Evolutionary conservation across 2,888 invertebrate genomes (phyloP).

Genomic region (Cheilosia variabilis): DNA sequence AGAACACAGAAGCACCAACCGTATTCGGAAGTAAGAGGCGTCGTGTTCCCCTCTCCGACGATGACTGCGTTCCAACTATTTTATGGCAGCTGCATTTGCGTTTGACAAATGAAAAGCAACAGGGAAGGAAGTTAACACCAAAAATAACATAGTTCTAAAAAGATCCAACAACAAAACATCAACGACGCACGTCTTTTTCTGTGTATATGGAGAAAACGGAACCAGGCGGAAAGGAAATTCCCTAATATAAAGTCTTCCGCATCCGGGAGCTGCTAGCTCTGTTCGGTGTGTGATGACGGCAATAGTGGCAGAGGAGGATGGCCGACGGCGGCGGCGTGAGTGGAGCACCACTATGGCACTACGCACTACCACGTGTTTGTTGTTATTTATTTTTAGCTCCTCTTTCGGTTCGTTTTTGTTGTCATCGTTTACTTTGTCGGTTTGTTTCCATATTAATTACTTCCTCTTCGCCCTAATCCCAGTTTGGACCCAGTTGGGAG

Average conservation of each 20-base stretch:
- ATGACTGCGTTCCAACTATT: slow-evolving; percentile 18
- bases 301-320: background rate
- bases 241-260: slow-evolving; percentile 78
- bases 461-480: slow-evolving; percentile 61
- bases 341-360: background rate
- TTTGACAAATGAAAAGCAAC: slow-evolving; percentile 46
- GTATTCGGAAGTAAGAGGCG: slow-evolving; percentile 61
- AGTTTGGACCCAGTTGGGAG: slow-evolving; percentile 16
- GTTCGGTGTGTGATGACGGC: slow-evolving; percentile 32
- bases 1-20: slow-evolving; percentile 19
- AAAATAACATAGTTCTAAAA: slow-evolving; percentile 63
- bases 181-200: background rate
- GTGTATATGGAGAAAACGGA: slow-evolving; percentile 59
- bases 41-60: slow-evolving; percentile 32
- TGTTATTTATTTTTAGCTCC: slow-evolving; percentile 47
- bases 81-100: slow-evolving; percentile 54
- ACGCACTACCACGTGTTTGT: slow-evolving; percentile 69
- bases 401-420: slow-evolving; percentile 31
- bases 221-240: slow-evolving; percentile 76
- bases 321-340: background rate
- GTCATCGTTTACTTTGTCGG: slow-evolving; percentile 59
- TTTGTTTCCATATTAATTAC: slow-evolving; percentile 62
- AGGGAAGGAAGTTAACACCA: slow-evolving; percentile 53
- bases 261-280: slow-evolving; percentile 70
- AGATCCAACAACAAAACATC: slow-evolving; percentile 34